phyloP scores from a whole-genome alignment of 2,113 vertebrate genomes.

The Nothoprocta perdicaria region DNA sequence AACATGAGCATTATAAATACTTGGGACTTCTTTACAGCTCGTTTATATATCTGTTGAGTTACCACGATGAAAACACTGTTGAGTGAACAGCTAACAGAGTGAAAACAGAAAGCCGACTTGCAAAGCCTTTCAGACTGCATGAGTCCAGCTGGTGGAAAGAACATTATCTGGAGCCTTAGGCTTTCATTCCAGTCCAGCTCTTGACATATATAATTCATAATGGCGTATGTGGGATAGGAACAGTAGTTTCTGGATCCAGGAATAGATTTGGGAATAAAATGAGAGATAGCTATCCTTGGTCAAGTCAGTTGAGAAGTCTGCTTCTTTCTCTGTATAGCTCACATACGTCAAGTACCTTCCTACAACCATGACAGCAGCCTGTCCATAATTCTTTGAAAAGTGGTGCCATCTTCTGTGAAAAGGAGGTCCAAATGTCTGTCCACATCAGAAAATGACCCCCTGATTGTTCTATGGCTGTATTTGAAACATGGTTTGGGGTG shows the following conservation, averaged over 20 bases:
- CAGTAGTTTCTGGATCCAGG: slow-evolving; percentile 38
- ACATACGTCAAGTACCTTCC: neutral
- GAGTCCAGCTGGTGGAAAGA: neutral
- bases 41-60: slow-evolving; percentile 33
- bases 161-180: neutral
- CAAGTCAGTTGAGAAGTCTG: slow-evolving; percentile 11
- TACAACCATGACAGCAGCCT: neutral
- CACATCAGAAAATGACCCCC: neutral
- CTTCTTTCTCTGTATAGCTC: neutral
- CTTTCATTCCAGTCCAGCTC: slow-evolving; percentile 30
- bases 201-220: neutral
- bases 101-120: slow-evolving; percentile 30
- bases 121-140: slow-evolving; percentile 17
- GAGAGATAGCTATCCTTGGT: neutral
- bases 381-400: neutral
- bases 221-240: slow-evolving; percentile 27
- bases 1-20: slow-evolving; percentile 23
- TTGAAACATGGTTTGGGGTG: neutral
- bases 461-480: neutral
- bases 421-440: fast-evolving
- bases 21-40: neutral
- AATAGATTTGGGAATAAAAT: slow-evolving; percentile 52
- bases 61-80: neutral
- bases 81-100: neutral
- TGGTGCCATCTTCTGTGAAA: neutral